Evolutionary conservation across 2,888 invertebrate species (phyloP).

Genomic region (Epistrophe eligans): DNA sequence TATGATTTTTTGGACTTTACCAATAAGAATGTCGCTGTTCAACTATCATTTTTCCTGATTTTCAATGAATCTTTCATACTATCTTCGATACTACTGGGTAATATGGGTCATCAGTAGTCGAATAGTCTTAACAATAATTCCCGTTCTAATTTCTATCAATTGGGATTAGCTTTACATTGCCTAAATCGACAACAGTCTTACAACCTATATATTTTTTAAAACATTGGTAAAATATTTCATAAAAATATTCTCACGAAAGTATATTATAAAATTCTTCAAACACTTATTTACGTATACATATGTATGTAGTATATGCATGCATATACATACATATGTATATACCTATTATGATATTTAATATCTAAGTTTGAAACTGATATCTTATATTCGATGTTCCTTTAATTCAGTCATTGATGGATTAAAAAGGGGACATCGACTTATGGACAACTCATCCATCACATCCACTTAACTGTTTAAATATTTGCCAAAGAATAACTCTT

Average conservation of each 20-base stretch:
- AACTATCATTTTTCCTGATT: too few species aligned
- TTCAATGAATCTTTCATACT: too few species aligned
- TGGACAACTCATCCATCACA: constrained; percentile 71
- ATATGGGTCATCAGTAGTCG: too few species aligned
- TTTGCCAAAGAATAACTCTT: constrained; percentile 65
- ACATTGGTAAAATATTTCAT: background rate
- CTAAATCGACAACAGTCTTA: too few species aligned
- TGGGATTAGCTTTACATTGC: too few species aligned
- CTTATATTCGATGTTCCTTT: constrained; percentile 39
- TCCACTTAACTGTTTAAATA: constrained; percentile 75
- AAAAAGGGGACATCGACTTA: constrained; percentile 63
- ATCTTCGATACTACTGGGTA: too few species aligned
- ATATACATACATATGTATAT: background rate
- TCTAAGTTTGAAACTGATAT: constrained; percentile 62
- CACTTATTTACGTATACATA: background rate
- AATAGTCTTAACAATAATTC: too few species aligned
- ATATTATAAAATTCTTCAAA: background rate
- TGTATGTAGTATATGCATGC: background rate
- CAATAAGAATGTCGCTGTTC: too few species aligned
- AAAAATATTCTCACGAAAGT: background rate
- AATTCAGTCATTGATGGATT: constrained; percentile 71
- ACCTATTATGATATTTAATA: constrained; percentile 53
- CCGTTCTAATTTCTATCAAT: too few species aligned
- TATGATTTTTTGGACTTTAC: too few species aligned
- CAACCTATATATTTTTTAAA: too few species aligned